phyloP scores from a whole-genome alignment of 2,888 invertebrate genomes.

The Athalia rosae region DNA sequence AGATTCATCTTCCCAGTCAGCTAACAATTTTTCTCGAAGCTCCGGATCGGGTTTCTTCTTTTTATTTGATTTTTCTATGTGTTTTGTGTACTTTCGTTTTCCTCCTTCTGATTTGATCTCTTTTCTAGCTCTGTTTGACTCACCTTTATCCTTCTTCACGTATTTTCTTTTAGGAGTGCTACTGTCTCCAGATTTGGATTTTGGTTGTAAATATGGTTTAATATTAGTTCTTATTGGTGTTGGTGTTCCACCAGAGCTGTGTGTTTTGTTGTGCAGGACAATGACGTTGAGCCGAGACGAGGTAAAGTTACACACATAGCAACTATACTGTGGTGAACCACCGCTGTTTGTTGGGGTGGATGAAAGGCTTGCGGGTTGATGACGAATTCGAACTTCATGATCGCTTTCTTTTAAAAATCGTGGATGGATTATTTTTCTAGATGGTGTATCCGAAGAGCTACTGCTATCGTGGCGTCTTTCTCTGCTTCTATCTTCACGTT shows the following conservation, averaged over 20 bases:
- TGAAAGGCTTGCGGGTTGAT: conserved; percentile 73
- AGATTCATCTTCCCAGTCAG: conserved; percentile 86
- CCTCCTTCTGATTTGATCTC: conserved; percentile 63
- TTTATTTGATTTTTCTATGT: conserved; percentile 64
- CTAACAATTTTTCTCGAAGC: conserved; percentile 82
- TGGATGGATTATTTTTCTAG: conserved; percentile 73
- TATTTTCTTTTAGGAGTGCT: conserved; percentile 71
- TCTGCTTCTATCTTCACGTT: conserved; percentile 57
- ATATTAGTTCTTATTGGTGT: conserved; percentile 58
- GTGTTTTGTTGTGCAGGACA: conserved; percentile 83
- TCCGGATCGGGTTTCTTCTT: conserved; percentile 78
- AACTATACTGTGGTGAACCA: conserved; percentile 74
- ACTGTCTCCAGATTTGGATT: conserved; percentile 49
- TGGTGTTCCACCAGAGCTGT: conserved; percentile 75
- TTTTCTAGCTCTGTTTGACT: conserved; percentile 66
- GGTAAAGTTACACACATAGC: conserved; percentile 80
- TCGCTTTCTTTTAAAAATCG: conserved; percentile 74
- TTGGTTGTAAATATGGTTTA: conserved; percentile 58
- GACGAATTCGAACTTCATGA: conserved; percentile 80
- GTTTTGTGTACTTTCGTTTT: conserved; percentile 66
- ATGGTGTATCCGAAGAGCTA: conserved; percentile 50
- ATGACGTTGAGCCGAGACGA: conserved; percentile 84
- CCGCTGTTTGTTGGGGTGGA: conserved; percentile 58
- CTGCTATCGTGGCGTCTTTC: conserved; percentile 57
- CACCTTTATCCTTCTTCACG: conserved; percentile 71